Conservation (phyloP, 2,888 invertebrate genomes). For the Hecatera dysodea region DNA sequence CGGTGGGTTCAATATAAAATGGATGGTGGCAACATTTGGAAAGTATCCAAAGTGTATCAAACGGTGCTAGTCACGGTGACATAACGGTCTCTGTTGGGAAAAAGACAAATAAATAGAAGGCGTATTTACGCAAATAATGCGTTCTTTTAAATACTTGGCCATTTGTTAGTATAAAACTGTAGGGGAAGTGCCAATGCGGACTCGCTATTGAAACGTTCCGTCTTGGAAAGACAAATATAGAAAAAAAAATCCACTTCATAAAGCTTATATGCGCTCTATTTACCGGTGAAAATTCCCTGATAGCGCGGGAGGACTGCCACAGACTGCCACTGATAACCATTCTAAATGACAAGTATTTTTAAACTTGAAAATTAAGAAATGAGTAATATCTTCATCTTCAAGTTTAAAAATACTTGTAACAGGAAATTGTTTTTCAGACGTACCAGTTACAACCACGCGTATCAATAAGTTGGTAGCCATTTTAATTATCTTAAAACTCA, state of each 20-base stretch:
- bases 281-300: too few species aligned
- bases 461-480: too few species aligned
- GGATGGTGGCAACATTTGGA: conserved; percentile 78
- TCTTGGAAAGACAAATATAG: not conserved
- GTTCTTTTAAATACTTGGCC: conserved; percentile 30
- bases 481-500: too few species aligned
- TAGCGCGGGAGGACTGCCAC: not conserved
- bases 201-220: not conserved
- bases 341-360: too few species aligned
- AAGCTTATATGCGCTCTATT: not conserved
- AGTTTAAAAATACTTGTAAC: not conserved
- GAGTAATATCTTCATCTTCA: not conserved
- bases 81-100: conserved; percentile 77
- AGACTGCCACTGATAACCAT: too few species aligned
- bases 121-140: conserved; percentile 49
- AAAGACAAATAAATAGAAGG: conserved; percentile 50
- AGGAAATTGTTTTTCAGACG: not conserved
- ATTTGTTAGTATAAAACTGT: conserved; percentile 10
- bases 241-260: not conserved
- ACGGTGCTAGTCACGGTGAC: conserved; percentile 79
- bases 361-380: too few species aligned
- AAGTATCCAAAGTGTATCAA: conserved; percentile 83
- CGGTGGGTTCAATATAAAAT: conserved; percentile 66
- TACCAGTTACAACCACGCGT: not conserved
- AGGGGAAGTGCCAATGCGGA: not conserved